These are phyloP conservation scores for Schlechtendalia chinensis DNA, from an alignment of 1,140 invertebrate genomes.

Conservation along the genomic window DNA sequence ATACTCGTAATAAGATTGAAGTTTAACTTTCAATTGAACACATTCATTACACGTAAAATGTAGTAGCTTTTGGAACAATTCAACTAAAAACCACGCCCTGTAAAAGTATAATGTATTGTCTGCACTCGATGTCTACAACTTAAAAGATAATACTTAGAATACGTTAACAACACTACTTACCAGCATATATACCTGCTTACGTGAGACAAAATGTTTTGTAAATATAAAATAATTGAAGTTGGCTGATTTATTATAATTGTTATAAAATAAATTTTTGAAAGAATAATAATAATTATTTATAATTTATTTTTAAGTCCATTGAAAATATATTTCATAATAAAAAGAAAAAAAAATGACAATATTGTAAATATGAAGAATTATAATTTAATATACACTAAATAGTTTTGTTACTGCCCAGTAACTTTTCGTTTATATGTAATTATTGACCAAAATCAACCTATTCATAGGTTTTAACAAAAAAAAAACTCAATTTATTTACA, in stretches of 20 bases:
- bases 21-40: no score
- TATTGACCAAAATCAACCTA: background rate
- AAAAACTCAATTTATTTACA: slow-evolving; percentile 27
- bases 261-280: background rate
- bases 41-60: no score
- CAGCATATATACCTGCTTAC: background rate
- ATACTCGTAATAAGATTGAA: no score
- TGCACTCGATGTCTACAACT: no score
- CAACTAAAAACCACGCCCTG: no score
- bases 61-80: no score
- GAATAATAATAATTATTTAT: background rate
- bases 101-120: no score
- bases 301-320: slow-evolving; percentile 10
- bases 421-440: background rate
- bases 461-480: slow-evolving; percentile 22
- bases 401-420: background rate
- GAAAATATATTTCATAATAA: slow-evolving; percentile 8
- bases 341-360: slow-evolving; percentile 33
- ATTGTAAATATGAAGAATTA: background rate
- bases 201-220: background rate
- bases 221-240: background rate
- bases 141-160: background rate
- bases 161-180: slow-evolving; percentile 18
- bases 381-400: slow-evolving; percentile 30
- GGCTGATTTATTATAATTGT: background rate